Evolutionary conservation across 2,888 invertebrate genomes (phyloP), one percentile per base, ranked within the genome.

Genomic region (Tetragonisca angustula): DNA sequence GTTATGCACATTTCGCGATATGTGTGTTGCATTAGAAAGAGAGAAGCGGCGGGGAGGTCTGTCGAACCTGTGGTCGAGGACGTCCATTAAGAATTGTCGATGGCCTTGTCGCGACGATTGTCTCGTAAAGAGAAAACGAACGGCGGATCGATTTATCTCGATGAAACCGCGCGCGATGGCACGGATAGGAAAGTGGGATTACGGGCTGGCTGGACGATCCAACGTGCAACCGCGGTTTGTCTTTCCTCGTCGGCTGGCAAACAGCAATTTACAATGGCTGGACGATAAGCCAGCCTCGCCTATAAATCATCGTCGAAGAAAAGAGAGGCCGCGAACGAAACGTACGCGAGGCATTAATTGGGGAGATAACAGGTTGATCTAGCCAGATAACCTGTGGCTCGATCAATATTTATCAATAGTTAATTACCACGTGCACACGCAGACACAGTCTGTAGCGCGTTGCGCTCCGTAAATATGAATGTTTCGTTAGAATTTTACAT

Each of bases 371-470:
- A 59, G 65, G 59, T 19, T 36, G 64, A 72, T 43, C 50, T 56
- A 36, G 36, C 27, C 61, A 56, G 83, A 83, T 84, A 79, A 83
- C 36, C 27, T 27, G 27, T 61, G 24, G 52, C 50, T 70, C 50
- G 74, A 79, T 79, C 86, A 88, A 87, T 87, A 88, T 72, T 72
- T 72, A 27, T 61, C 72, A 61, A 72, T 72, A 61, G 72, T 72
- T 72, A 72, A 72, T 72, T 72, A 61, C 49, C 54, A n/a, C 27
- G 15, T n/a, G 2, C 36, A 24, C n/a, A n/a, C 6, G 17, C 24
- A 17, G 15, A 6, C 32, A 15, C 15, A 43, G 43, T 43, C 43
- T 43, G 0, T 32, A 32, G 32, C 32, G 32, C 9, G 36, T 9
- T 36, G 9, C 9, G 32, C 32, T 32, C 4, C 32, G 32, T 32